These are phyloP conservation scores for Malurus splendens DNA, from an alignment of 2,797 vertebrate genomes.

Conservation along the genomic window DNA sequence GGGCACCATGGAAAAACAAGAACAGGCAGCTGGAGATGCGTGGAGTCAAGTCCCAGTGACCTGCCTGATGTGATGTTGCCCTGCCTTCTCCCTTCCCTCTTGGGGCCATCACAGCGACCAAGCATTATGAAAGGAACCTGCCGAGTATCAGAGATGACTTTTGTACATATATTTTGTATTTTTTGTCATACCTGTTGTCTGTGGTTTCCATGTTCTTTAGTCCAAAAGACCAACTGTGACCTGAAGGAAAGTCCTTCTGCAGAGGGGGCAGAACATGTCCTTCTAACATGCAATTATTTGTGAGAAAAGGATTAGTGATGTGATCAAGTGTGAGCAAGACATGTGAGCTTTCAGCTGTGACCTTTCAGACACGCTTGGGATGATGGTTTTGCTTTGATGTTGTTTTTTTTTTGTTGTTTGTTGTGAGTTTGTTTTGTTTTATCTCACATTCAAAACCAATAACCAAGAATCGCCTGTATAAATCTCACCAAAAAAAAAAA, in stretches of 20 bases:
- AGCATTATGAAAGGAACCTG: neutral
- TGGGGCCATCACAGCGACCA: neutral
- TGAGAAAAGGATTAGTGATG: neutral
- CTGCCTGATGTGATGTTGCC: neutral
- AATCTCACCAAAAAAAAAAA: neutral
- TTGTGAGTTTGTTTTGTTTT: neutral
- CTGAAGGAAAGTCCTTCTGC: neutral
- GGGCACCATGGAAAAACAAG: neutral
- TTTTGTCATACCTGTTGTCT: neutral
- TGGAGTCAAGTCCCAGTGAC: neutral
- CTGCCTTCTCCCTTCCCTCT: neutral
- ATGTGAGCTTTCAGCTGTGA: neutral
- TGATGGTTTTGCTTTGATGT: neutral
- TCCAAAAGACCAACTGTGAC: neutral
- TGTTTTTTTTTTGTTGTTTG: neutral
- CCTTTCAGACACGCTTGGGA: neutral
- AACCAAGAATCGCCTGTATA: neutral
- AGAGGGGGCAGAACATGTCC: neutral
- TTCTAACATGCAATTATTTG: neutral
- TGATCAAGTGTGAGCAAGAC: neutral
- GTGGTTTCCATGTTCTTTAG: neutral
- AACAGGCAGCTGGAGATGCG: neutral
- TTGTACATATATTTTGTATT: rapidly evolving
- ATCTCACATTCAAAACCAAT: neutral
- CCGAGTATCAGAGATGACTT: neutral